Evolutionary conservation across 2,797 vertebrate genomes (phyloP).

Genomic region (Gymnothorax javanicus): DNA sequence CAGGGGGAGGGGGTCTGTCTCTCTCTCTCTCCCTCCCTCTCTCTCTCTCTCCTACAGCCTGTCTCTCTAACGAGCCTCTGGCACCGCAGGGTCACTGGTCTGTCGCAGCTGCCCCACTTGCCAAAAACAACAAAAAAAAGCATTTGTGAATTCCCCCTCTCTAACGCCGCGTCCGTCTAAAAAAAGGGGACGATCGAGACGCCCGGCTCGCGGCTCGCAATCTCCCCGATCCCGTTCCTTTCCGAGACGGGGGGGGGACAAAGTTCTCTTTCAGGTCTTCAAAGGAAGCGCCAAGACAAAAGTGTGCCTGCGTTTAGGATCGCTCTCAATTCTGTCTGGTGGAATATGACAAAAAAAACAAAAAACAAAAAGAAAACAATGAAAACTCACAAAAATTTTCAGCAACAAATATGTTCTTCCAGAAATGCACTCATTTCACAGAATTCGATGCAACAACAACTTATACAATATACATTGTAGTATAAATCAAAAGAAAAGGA

Average conservation of each 20-base stretch:
- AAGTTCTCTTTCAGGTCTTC: not conserved
- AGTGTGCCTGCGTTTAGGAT: not conserved
- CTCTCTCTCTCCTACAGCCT: conserved; percentile 17
- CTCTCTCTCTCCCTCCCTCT: too few species aligned
- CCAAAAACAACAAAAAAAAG: conserved; percentile 35
- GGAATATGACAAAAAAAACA: not conserved
- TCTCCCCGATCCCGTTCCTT: not conserved
- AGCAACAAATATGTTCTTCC: too few species aligned
- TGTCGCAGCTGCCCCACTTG: conserved; percentile 34
- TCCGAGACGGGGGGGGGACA: not conserved
- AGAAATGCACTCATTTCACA: not conserved
- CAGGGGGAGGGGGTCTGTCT: not conserved
- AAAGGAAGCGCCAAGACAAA: not conserved
- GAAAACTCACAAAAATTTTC: not conserved
- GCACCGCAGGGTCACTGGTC: conserved; percentile 31
- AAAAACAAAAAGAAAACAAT: not conserved
- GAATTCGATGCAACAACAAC: not conserved
- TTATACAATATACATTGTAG: too few species aligned
- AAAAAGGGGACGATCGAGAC: not conserved
- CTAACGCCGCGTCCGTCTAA: conserved; percentile 13
- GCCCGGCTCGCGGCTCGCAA: not conserved
- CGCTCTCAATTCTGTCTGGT: not conserved
- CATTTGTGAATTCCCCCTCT: conserved; percentile 31
- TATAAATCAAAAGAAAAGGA: not conserved
- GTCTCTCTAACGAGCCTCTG: conserved; percentile 35